These are phyloP conservation scores for Mythimna ferrago DNA, from an alignment of 2,888 invertebrate genomes.

Conservation along the genomic window DNA sequence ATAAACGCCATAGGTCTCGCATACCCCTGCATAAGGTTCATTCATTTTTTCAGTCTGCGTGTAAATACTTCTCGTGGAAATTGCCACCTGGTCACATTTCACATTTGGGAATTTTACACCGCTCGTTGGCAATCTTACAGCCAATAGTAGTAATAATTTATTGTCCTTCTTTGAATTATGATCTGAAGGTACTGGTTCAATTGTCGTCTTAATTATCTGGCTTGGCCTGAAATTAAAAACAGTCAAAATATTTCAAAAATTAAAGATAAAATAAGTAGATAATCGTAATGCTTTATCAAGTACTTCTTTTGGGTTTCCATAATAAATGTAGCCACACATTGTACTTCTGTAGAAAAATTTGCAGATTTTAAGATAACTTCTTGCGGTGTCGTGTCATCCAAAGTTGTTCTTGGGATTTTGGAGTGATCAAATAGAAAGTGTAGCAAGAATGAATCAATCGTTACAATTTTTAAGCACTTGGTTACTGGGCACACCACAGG, in stretches of 20 bases:
- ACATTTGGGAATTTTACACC: slow-evolving; percentile 35
- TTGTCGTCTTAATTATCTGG: slow-evolving; percentile 13
- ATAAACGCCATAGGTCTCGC: not conserved
- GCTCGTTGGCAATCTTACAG: slow-evolving; percentile 42
- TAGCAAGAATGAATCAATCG: slow-evolving; percentile 86
- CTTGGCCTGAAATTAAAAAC: slow-evolving; percentile 43
- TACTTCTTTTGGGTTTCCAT: slow-evolving; percentile 45
- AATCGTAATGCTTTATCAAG: not conserved
- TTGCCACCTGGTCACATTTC: slow-evolving; percentile 36
- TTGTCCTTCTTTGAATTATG: slow-evolving; percentile 27
- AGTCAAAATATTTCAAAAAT: not conserved
- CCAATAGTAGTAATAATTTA: slow-evolving; percentile 57
- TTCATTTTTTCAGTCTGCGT: slow-evolving; percentile 44
- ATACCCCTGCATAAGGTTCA: slow-evolving; percentile 29
- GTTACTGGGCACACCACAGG: slow-evolving; percentile 85
- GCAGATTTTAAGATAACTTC: slow-evolving; percentile 50
- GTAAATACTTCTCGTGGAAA: slow-evolving; percentile 45
- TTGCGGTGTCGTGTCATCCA: slow-evolving; percentile 52
- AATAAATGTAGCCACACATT: slow-evolving; percentile 62
- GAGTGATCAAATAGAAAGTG: slow-evolving; percentile 91
- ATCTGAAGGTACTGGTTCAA: slow-evolving; percentile 10
- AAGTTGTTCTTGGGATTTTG: slow-evolving; percentile 76
- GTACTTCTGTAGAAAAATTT: slow-evolving; percentile 56
- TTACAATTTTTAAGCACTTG: slow-evolving; percentile 88
- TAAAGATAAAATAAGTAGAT: not conserved